Conservation (phyloP, 2,888 invertebrate species). For the Altica lythri region DNA sequence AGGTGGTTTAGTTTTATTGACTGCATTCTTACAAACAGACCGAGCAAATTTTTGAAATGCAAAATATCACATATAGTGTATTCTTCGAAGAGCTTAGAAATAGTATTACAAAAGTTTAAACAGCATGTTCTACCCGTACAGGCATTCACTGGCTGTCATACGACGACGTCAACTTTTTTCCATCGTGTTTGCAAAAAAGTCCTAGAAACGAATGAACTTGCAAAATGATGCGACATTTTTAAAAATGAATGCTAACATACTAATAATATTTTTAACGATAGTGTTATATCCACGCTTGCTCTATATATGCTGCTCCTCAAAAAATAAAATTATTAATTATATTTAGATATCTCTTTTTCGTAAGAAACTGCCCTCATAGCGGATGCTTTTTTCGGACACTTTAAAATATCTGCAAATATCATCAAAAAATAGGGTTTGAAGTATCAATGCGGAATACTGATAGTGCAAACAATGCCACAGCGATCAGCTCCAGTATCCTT, state of each 20-base stretch:
- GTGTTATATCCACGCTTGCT: too few species aligned
- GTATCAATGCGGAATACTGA: too few species aligned
- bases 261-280: conserved; percentile 19
- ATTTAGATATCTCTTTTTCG: conserved; percentile 11
- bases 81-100: conserved; percentile 24
- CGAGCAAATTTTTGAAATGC: conserved; percentile 24
- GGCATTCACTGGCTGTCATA: conserved; percentile 27
- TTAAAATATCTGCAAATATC: background rate
- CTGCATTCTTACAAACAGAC: conserved; percentile 17
- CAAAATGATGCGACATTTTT: conserved; percentile 16
- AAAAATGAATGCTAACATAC: conserved; percentile 20
- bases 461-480: too few species aligned
- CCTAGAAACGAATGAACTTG: too few species aligned
- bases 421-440: too few species aligned
- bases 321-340: background rate
- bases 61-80: conserved; percentile 24
- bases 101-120: conserved; percentile 22
- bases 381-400: background rate
- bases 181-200: conserved; percentile 1
- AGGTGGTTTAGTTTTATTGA: conserved; percentile 10
- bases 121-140: conserved; percentile 27
- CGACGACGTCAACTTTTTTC: conserved; percentile 25
- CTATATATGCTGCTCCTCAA: conserved; percentile 1
- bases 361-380: conserved; percentile 40
- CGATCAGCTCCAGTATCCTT: too few species aligned